Conservation (phyloP, 2,113 vertebrate species). For the Caranx ignobilis region DNA sequence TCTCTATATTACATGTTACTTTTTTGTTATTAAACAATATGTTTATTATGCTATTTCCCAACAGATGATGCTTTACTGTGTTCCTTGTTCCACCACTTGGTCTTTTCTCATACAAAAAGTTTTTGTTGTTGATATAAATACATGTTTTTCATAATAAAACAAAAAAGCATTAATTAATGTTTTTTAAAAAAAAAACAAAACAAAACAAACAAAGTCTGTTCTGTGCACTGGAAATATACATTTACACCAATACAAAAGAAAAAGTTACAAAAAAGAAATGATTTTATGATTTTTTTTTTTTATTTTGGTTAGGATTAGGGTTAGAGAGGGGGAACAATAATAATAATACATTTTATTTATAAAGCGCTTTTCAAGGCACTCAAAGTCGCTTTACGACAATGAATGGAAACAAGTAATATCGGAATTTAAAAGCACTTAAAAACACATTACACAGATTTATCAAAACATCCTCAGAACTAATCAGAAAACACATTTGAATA, state of each 20-base stretch:
- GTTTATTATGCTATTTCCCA: slow-evolving; percentile 49
- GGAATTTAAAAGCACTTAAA: too few species aligned
- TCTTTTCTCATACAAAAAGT: neutral
- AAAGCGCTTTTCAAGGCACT: too few species aligned
- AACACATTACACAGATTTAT: too few species aligned
- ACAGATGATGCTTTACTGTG: slow-evolving; percentile 11
- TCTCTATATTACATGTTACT: slow-evolving; percentile 72
- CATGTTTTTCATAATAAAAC: neutral
- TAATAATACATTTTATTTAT: too few species aligned
- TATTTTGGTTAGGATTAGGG: too few species aligned
- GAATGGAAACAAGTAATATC: too few species aligned
- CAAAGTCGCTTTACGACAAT: too few species aligned
- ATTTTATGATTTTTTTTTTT: too few species aligned
- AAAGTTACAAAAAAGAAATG: neutral
- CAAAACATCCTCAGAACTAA: too few species aligned
- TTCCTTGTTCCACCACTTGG: slow-evolving; percentile 10
- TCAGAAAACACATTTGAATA: too few species aligned
- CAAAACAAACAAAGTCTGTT: neutral
- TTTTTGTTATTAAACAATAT: slow-evolving; percentile 69
- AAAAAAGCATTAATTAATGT: neutral
- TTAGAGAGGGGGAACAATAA: too few species aligned
- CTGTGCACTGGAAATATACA: neutral
- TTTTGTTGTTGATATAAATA: neutral
- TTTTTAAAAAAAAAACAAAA: neutral
- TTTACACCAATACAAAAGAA: too few species aligned